Evolutionary conservation across 2,113 vertebrate genomes (phyloP), one percentile per base, ranked within the genome.

Genomic region (Vidua chalybeata): DNA sequence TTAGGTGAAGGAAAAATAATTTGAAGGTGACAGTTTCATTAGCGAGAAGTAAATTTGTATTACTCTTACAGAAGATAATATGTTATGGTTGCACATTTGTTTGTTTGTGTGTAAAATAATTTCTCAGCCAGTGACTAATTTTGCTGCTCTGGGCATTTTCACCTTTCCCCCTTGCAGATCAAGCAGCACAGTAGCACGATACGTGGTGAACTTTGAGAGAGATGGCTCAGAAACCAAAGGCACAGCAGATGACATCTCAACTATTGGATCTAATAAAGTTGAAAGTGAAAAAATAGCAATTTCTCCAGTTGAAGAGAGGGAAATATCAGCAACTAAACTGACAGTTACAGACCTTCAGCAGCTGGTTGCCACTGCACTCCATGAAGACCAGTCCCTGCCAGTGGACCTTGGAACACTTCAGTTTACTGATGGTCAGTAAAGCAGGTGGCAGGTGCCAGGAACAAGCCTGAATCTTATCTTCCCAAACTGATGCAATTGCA

Each of bases 371-470:
- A 98, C 93, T 55, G 98, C 98, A 4, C 83, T 99, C 35, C 97
- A 96, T 0, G 98, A 99, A 94, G 98, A 99, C 28, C 97, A 97
- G 1, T 98, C 99, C 31, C 94, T 99, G 80, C 98, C 98, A 2
- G 77, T 99, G 85, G 98, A 99, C 84, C 94, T 99, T 76, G 97
- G 97, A 55, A 98, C 98, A 5, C 97, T 99, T 12, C 97, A 98
- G 91, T 97, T 99, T 98, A 88, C 90, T 78, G 97, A 98, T 7
- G 98, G 98, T 98, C 64, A 98, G 98, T 98, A 62, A 58, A 55
- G 28, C 35, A 75, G 39, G 7, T 14, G 43, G 13, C 35, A 1
- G 2, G 20, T 48, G 35, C 9, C 41, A 59, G 41, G 26, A 61
- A 39, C 28, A 37, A 27, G 11, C 33, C 48, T 75, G 31, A 62